Conservation (phyloP, 2,797 vertebrate genomes). For the Fistularia tabacaria region DNA sequence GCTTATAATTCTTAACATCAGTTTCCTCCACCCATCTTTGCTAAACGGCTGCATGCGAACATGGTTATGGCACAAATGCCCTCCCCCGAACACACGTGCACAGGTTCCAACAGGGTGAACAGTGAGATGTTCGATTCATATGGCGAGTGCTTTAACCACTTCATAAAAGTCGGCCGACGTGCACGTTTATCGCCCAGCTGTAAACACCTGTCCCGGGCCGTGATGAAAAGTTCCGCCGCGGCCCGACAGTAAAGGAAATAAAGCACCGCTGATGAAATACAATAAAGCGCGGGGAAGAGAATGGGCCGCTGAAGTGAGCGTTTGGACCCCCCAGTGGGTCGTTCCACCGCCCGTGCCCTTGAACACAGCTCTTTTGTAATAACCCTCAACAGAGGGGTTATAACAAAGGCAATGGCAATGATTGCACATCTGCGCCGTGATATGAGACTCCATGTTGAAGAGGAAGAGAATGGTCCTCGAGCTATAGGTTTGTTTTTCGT, state of each 20-base stretch:
- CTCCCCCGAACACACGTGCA: not conserved
- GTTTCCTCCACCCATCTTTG: too few relatives aligned
- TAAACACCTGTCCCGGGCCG: slow-evolving; percentile 48
- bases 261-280: slow-evolving; percentile 52
- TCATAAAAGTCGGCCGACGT: not conserved
- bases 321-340: slow-evolving; percentile 53
- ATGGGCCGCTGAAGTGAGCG: slow-evolving; percentile 33
- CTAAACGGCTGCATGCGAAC: too few relatives aligned
- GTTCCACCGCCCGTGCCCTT: slow-evolving; percentile 60
- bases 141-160: not conserved
- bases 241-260: slow-evolving; percentile 57
- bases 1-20: too few relatives aligned
- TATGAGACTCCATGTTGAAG: too few relatives aligned
- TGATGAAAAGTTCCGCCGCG: slow-evolving; percentile 46
- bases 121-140: slow-evolving; percentile 4
- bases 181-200: slow-evolving; percentile 38
- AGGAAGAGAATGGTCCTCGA: too few relatives aligned
- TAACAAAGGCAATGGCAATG: too few relatives aligned
- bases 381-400: slow-evolving; percentile 24
- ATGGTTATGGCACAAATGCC: too few relatives aligned
- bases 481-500: too few relatives aligned
- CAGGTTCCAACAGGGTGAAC: not conserved
- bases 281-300: slow-evolving; percentile 46
- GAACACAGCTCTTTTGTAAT: slow-evolving; percentile 50
- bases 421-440: not conserved